Base-by-base conservation (phyloP, 1,140 invertebrate genomes). In the Philaenus spumarius region DNA sequence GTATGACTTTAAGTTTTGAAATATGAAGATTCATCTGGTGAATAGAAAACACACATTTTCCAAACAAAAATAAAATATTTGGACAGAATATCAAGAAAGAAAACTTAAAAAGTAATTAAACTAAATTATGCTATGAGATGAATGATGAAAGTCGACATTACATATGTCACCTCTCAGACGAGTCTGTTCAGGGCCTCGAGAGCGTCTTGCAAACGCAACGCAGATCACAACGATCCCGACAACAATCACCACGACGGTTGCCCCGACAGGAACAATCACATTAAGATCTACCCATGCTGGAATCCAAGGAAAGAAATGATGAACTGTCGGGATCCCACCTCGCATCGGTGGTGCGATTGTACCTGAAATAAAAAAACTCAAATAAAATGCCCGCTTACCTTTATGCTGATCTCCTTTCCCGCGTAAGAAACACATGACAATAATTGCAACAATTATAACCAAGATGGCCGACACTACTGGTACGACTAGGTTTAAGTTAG, bases 401-500 rank as follows among this genome's bases (percentile, higher is more conserved):
- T 93, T 93, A 64, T 85, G 80, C 67, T 82, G 82, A 68, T 86
- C 82, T 74, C 85, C 80, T 72, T 87, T 87, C 65, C 88, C 88
- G 67, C 83, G 83, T 59, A 93, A 82, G 68, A 91, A 87, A 80
- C 89, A 93, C 69, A 93, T 88, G 70, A 95, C 87, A 72, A 93
- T 87, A 69, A 95, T 87, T 64, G 90, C 88, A 73, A 93, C 84
- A 69, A 95, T 90, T 75, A 95, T 90, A 74, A 95, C 86, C 66
- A 95, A 82, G 58, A 93, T 79, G 60, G 91, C 90, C 58, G 90
- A 90, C 67, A 90, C 87, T 62, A 95, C 87, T n/a, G 94, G 93
- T 64, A 96, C 89, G 75, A 95, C 89, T 68, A 96, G 83, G 79
- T 95, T 93, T 66, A 94, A 80, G 75, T 95, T 93, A 63, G 87